Percentiles rank a stretch among this genome's conserved stretches.
Evolutionary conservation across 2,888 invertebrate genomes (phyloP).

Genomic region (Salticus scenicus): DNA sequence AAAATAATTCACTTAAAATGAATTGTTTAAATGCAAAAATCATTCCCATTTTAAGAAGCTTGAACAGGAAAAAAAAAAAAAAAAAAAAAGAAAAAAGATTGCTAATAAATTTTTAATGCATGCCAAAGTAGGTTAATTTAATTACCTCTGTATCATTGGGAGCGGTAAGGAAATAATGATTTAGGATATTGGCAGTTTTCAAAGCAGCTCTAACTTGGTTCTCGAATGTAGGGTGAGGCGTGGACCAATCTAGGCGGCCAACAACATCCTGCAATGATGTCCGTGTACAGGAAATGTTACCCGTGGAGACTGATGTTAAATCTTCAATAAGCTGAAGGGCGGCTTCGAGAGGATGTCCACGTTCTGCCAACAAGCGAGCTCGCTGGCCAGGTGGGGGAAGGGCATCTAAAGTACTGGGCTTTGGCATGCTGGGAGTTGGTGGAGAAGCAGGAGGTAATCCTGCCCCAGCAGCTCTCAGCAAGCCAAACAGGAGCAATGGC

Average conservation of each 20-base stretch:
- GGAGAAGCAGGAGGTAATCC: conserved; percentile 35
- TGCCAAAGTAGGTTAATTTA: too few species aligned
- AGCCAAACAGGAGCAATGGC: neutral
- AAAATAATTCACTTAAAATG: too few species aligned
- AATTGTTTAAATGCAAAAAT: too few species aligned
- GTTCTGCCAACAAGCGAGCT: conserved; percentile 46
- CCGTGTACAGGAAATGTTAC: conserved; percentile 28
- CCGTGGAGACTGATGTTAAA: neutral
- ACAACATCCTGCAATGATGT: conserved; percentile 35
- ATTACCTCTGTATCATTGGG: conserved; percentile 56
- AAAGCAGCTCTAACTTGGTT: conserved; percentile 44
- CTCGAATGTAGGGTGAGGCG: conserved; percentile 22
- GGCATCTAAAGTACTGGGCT: conserved; percentile 22
- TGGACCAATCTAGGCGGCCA: conserved; percentile 30
- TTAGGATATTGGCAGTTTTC: conserved; percentile 56
- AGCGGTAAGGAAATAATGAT: conserved; percentile 57
- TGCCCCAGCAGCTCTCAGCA: conserved; percentile 19
- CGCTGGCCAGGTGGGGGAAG: conserved; percentile 40
- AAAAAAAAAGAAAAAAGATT: too few species aligned
- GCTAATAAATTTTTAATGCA: too few species aligned
- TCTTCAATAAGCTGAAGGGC: conserved; percentile 61
- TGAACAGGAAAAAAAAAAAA: too few species aligned
- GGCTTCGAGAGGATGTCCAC: conserved; percentile 40
- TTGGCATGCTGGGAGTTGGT: conserved; percentile 6
- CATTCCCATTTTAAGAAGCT: too few species aligned